Base-by-base conservation (phyloP, 2,113 vertebrate species). In the Zeus faber region DNA sequence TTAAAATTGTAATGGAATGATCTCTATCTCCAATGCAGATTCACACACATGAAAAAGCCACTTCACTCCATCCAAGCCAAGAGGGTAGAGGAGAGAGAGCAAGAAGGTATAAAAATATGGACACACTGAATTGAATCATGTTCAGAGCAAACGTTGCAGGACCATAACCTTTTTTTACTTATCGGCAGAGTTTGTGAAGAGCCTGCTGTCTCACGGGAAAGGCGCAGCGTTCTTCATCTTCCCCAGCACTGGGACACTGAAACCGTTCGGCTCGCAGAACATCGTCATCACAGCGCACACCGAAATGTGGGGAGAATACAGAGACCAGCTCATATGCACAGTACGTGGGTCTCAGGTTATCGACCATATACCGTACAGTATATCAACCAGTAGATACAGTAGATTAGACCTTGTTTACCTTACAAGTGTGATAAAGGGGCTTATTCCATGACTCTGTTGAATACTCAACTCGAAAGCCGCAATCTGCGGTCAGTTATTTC, bases 251-350 rank as follows among this genome's bases (percentile, higher is more conserved):
- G 96, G 95, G 51, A 78, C 16, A 2, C 87, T 99, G 74, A 79
- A 80, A 18, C 82, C 92, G 2, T 92, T 90, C 71, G 88, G 96
- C 76, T 81, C 89, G 39, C 82, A 84, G n/a, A 68, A 47, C 17
- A 65, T 98, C 50, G 76, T 89, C 54, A 83, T 99, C 82, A 89
- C 91, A 1, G 93, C 88, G 55, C 92, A 91, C 59, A 91, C 85
- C 14, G 89, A 94, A 77, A 95, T 98, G 94, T 99, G 97, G 97
- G 97, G 97, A 25, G 87, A 93, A 44, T 98, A 99, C 82, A 70
- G 40, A 25, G 97, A 99, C 67, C 51, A 55, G 3, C 94, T 99
- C 37, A 13, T 92, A 62, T 98, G 93, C 68, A 79, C 71, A 88
- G 97, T 98, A 87, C 18, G 86, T 49, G 18, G 40, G 7, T 9